These are phyloP conservation scores for Pseudomyrmex concolor DNA, from an alignment of 1,140 invertebrate genomes.

Conservation along the genomic window DNA sequence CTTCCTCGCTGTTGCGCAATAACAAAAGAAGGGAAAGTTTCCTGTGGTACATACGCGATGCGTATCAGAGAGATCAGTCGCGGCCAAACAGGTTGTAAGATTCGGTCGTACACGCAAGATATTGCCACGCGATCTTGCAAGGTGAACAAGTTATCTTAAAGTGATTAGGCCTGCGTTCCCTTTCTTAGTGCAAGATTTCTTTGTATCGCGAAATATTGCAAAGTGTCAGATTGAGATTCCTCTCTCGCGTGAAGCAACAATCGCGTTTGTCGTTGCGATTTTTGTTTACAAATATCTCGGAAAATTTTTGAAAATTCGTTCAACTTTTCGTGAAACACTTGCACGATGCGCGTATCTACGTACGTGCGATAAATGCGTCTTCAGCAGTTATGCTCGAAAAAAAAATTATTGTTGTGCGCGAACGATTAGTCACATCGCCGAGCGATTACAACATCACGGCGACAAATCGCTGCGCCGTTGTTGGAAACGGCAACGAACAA, in stretches of 20 bases:
- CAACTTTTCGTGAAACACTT: too few relatives aligned
- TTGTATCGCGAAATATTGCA: neutral
- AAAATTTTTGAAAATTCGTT: too few relatives aligned
- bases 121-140: slow-evolving; percentile 73
- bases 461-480: neutral
- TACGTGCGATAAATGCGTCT: slow-evolving; percentile 19
- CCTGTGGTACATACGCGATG: slow-evolving; percentile 14
- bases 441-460: neutral
- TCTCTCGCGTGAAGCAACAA: too few relatives aligned
- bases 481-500: neutral
- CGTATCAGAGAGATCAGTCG: slow-evolving; percentile 65
- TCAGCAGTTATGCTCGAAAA: slow-evolving; percentile 6
- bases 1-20: slow-evolving; percentile 16
- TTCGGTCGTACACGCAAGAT: slow-evolving; percentile 65
- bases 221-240: neutral
- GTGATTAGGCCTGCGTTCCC: slow-evolving; percentile 24
- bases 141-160: slow-evolving; percentile 77
- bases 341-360: slow-evolving; percentile 11
- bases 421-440: neutral
- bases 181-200: neutral
- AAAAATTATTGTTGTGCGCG: neutral
- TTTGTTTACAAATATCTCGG: too few relatives aligned
- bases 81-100: slow-evolving; percentile 68
- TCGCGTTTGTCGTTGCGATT: too few relatives aligned
- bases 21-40: slow-evolving; percentile 65